These are phyloP conservation scores for human (Homo sapiens) DNA, from an alignment of 2,113 vertebrate species.

Conservation along the genomic window GRCh38 chrX:140598501-140599000, in stretches of 20 bases:
- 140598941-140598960: conserved; percentile 25
- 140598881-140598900: background rate
- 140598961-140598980: background rate
- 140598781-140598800: background rate
- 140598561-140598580: background rate
- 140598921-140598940: background rate
- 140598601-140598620: background rate
- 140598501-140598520: background rate
- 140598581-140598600: background rate
- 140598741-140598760: background rate
- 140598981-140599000: background rate
- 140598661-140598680: background rate
- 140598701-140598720: background rate
- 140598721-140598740: background rate
- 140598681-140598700: background rate
- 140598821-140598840: background rate
- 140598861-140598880: background rate
- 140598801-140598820: background rate
- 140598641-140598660: background rate
- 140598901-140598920: background rate
- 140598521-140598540: background rate
- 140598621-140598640: background rate
- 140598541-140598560: background rate
- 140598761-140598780: background rate
- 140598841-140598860: too few species aligned